Evolutionary conservation across 1,140 invertebrate species (phyloP).

Genomic region (Colletes gigas): DNA sequence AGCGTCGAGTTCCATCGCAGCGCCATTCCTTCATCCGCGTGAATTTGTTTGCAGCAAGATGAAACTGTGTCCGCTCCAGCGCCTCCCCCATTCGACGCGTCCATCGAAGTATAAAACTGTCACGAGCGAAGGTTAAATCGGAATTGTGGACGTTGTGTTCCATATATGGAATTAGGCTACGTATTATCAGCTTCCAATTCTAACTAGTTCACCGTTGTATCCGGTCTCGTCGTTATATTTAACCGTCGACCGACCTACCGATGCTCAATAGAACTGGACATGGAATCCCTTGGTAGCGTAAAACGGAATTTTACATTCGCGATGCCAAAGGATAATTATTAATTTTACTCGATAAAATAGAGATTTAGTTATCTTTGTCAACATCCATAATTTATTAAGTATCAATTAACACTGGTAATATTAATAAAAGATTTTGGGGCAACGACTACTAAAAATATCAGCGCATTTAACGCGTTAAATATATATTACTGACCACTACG

Average conservation of each 20-base stretch:
- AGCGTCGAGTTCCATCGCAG: slow-evolving; percentile 27
- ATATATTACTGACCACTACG: no score
- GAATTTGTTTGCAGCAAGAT: slow-evolving; percentile 44
- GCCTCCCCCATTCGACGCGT: slow-evolving; percentile 7
- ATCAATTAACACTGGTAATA: no score
- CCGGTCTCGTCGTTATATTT: slow-evolving; percentile 20
- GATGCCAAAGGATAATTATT: no score
- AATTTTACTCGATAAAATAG: no score
- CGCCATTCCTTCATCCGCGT: background rate
- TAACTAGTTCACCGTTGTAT: slow-evolving; percentile 1
- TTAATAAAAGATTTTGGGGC: no score
- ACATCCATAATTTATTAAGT: no score
- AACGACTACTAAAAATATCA: no score
- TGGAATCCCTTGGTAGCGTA: no score
- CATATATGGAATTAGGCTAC: slow-evolving; percentile 9
- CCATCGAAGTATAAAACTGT: slow-evolving; percentile 1
- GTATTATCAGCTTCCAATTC: background rate
- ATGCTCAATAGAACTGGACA: no score
- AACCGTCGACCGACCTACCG: background rate
- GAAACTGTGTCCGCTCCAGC: slow-evolving; percentile 26
- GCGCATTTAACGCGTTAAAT: no score
- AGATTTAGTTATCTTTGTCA: no score
- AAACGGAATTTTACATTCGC: no score
- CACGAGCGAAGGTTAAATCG: slow-evolving; percentile 40
- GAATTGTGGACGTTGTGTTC: slow-evolving; percentile 16